Evolutionary conservation across 1,140 invertebrate genomes (phyloP).

Genomic region (Zaprionus ornatus): DNA sequence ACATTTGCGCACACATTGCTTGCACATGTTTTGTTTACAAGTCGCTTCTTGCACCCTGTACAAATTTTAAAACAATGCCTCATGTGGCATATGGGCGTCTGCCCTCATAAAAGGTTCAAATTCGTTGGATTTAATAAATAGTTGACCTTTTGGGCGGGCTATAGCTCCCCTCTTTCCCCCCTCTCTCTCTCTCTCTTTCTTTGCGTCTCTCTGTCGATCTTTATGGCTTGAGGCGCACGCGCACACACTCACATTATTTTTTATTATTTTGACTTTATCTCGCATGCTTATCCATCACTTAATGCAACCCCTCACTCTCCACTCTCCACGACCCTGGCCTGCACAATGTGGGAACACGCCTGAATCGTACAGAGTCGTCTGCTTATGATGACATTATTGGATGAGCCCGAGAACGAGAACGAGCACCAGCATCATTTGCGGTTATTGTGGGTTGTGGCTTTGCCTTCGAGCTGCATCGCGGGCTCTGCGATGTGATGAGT

Average conservation of each 20-base stretch:
- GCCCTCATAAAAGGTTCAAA: conserved; percentile 74
- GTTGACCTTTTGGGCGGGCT: conserved; percentile 53
- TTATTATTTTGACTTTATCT: conserved; percentile 75
- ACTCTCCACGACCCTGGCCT: conserved; percentile 1
- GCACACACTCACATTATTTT: conserved; percentile 58
- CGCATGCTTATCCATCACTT: conserved; percentile 60
- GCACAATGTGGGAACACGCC: conserved; percentile 61
- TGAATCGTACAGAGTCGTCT: conserved; percentile 30
- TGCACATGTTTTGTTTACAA: conserved; percentile 64
- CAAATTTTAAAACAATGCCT: conserved; percentile 51
- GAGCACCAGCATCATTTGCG: conserved; percentile 67
- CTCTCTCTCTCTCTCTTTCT: conserved; percentile 6
- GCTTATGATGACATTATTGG: conserved; percentile 75
- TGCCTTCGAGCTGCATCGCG: conserved; percentile 31
- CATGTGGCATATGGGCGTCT: conserved; percentile 52
- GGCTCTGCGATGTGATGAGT: conserved; percentile 21
- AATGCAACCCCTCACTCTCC: conserved; percentile 17
- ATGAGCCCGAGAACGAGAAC: conserved; percentile 11
- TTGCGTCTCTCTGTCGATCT: conserved; percentile 5
- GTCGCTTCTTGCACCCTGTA: conserved; percentile 3
- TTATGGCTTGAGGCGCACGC: conserved; percentile 35
- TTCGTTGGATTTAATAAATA: conserved; percentile 57
- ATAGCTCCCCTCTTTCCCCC: background rate
- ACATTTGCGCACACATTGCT: conserved; percentile 63
- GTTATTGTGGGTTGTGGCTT: conserved; percentile 57